Percentiles rank a stretch among this genome's conserved stretches.
These are phyloP conservation scores for Anolis carolinensis DNA, from an alignment of 2,113 vertebrate species.

Conservation along the genomic window DNA sequence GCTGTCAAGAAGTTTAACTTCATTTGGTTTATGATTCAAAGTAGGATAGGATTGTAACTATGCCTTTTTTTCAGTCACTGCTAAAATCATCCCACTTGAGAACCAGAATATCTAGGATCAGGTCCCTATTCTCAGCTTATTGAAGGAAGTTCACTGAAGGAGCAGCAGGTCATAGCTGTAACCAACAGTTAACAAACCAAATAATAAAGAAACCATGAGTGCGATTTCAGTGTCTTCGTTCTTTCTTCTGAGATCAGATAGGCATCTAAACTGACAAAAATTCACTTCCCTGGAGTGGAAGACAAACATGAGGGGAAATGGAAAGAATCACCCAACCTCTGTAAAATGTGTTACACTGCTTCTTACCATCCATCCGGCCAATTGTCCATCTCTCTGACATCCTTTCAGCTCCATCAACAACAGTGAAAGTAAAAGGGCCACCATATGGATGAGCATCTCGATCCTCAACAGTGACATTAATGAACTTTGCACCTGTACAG, in stretches of 20 bases:
- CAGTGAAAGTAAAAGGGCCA: conserved; percentile 81
- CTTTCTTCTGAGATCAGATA: too few species aligned
- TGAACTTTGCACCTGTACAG: conserved; percentile 71
- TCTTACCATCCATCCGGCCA: conserved; percentile 78
- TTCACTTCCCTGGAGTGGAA: too few species aligned
- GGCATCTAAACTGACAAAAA: too few species aligned
- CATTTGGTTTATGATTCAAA: neutral
- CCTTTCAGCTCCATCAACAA: conserved; percentile 72
- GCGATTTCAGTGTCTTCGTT: too few species aligned
- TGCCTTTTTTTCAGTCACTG: neutral
- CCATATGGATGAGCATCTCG: conserved; percentile 80
- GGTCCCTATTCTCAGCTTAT: too few species aligned
- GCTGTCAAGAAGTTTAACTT: neutral
- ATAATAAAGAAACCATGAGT: too few species aligned
- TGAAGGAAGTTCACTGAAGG: too few species aligned
- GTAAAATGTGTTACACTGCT: neutral
- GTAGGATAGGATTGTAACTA: neutral
- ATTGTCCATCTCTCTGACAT: conserved; percentile 80
- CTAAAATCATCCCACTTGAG: neutral
- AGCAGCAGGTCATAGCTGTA: too few species aligned
- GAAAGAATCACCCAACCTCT: neutral
- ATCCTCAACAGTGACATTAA: conserved; percentile 84
- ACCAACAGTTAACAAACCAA: too few species aligned
- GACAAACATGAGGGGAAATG: neutral
- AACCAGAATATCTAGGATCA: too few species aligned